phyloP scores from a whole-genome alignment of 2,888 invertebrate genomes.

The Mesodorylaimus sp. region DNA sequence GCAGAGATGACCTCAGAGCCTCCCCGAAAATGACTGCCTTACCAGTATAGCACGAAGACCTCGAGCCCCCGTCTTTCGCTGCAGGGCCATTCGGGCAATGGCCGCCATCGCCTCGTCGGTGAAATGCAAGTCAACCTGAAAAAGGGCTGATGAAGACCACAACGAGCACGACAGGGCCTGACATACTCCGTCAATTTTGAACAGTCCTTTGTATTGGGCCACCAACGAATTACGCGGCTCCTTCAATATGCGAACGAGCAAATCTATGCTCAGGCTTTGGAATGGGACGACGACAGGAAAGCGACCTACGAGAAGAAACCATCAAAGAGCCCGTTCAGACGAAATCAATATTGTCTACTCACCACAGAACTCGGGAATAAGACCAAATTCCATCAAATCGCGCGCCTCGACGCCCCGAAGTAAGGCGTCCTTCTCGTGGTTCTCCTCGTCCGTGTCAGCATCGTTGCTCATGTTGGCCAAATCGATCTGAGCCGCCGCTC shows the following conservation, averaged over 20 bases:
- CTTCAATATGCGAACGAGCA: slow-evolving; percentile 83
- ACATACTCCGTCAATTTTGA: slow-evolving; percentile 57
- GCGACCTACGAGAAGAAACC: slow-evolving; percentile 39
- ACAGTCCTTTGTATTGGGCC: slow-evolving; percentile 81
- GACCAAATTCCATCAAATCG: slow-evolving; percentile 91
- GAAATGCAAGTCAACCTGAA: slow-evolving; percentile 68
- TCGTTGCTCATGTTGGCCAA: background rate
- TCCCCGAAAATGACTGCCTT: slow-evolving; percentile 18
- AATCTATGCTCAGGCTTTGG: slow-evolving; percentile 72
- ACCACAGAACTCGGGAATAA: slow-evolving; percentile 51
- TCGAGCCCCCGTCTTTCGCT: slow-evolving; percentile 86
- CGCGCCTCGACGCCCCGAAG: slow-evolving; percentile 72
- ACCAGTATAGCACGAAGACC: slow-evolving; percentile 87
- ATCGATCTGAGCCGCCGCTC: slow-evolving; percentile 4
- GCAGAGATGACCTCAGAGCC: background rate
- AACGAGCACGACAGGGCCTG: background rate
- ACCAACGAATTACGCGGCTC: slow-evolving; percentile 93
- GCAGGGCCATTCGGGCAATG: slow-evolving; percentile 78
- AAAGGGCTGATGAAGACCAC: background rate
- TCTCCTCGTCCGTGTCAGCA: background rate
- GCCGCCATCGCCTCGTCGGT: slow-evolving; percentile 66
- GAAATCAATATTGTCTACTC: background rate
- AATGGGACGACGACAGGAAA: slow-evolving; percentile 95
- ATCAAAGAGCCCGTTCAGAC: background rate
- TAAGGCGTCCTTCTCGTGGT: slow-evolving; percentile 56